A percentile compares a stretch with the other conserved stretches of the same genome.
These are phyloP conservation scores for Meloidogyne hapla DNA, from an alignment of 1,140 invertebrate species.

Conservation along the genomic window DNA sequence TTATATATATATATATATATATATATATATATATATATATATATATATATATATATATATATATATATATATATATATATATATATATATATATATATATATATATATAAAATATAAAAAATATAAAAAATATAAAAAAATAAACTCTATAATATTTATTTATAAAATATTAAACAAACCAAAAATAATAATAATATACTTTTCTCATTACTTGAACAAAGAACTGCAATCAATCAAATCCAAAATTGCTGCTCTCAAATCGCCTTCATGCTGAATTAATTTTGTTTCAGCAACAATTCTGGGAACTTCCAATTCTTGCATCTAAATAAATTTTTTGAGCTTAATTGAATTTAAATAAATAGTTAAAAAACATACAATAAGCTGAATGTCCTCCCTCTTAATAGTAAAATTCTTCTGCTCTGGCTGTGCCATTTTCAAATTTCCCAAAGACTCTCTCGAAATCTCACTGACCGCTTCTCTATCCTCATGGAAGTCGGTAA, in stretches of 20 bases:
- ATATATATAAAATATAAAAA: too few species aligned
- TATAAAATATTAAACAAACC: too few species aligned
- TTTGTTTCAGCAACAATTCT: slow-evolving; percentile 28
- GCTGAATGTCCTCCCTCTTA: slow-evolving; percentile 24
- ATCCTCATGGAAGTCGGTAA: slow-evolving; percentile 33
- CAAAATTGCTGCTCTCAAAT: slow-evolving; percentile 25
- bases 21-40: too few species aligned
- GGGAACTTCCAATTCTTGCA: slow-evolving; percentile 32
- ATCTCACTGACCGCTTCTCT: slow-evolving; percentile 34
- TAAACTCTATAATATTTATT: too few species aligned
- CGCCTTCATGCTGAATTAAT: slow-evolving; percentile 29
- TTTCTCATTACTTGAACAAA: not conserved
- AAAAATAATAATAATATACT: not conserved
- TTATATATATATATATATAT: too few species aligned
- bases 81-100: too few species aligned
- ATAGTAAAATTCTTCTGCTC: slow-evolving; percentile 31
- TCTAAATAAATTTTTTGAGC: slow-evolving; percentile 5
- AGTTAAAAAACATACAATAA: slow-evolving; percentile 16
- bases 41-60: too few species aligned
- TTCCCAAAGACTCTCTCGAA: slow-evolving; percentile 34
- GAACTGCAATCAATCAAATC: slow-evolving; percentile 30
- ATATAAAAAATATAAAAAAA: too few species aligned
- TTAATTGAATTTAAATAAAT: not conserved
- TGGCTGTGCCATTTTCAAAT: slow-evolving; percentile 29
- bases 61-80: too few species aligned